A percentile compares a stretch with the other conserved stretches of the same genome.
Conservation (phyloP, 2,888 invertebrate genomes). For the Cheilosia vulpina region DNA sequence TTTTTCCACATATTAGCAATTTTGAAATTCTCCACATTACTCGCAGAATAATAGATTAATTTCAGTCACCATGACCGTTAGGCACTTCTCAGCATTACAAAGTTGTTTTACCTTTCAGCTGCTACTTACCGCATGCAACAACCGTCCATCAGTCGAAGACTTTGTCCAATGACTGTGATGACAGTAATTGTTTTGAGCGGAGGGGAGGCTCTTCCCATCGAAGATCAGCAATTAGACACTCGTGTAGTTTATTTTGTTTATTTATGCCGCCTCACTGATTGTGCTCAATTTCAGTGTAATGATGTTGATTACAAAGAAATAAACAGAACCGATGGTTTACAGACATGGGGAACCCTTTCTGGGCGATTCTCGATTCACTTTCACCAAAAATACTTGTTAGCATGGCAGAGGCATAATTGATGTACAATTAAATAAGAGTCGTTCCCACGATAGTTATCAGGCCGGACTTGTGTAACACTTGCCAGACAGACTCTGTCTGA, state of each 20-base stretch:
- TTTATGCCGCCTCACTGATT: constrained; percentile 10
- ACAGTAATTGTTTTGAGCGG: constrained; percentile 64
- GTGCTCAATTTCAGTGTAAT: constrained; percentile 34
- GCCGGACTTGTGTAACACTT: constrained; percentile 16
- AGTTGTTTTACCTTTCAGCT: constrained; percentile 27
- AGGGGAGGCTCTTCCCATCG: background rate
- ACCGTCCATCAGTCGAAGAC: constrained; percentile 19
- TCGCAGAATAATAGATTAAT: constrained; percentile 48
- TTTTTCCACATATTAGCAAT: constrained; percentile 65
- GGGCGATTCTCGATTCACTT: constrained; percentile 47
- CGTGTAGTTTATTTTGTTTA: background rate
- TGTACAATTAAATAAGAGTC: constrained; percentile 35
- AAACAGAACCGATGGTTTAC: constrained; percentile 26
- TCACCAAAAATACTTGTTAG: constrained; percentile 39
- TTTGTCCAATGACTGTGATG: constrained; percentile 65
- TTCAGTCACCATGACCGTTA: constrained; percentile 70
- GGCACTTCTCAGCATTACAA: constrained; percentile 34
- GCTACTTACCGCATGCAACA: background rate
- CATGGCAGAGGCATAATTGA: constrained; percentile 49
- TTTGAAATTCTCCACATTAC: constrained; percentile 53
- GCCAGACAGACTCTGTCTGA: background rate
- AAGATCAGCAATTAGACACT: constrained; percentile 11
- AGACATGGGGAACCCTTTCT: constrained; percentile 11
- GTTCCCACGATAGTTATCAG: constrained; percentile 52
- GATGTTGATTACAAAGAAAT: constrained; percentile 42